Conservation (phyloP, 2,797 vertebrate species). For the Micromesistius poutassou region DNA sequence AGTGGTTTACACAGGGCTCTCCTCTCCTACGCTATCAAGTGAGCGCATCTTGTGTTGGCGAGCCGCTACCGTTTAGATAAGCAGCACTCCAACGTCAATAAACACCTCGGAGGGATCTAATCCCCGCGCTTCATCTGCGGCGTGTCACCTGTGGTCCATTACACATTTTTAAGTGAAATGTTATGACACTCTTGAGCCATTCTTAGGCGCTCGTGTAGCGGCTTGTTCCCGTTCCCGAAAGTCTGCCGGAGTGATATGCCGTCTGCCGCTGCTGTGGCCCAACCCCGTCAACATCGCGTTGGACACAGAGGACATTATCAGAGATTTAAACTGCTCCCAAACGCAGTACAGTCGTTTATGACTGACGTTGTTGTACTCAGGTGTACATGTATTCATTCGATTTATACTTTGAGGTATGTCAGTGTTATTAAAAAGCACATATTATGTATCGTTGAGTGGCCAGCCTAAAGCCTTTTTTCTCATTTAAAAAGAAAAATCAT, state of each 20-base stretch:
- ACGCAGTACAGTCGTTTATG: not conserved
- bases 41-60: not conserved
- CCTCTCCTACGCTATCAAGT: not conserved
- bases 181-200: conserved; percentile 67
- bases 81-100: conserved; percentile 36
- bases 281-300: not conserved
- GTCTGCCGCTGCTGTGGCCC: not conserved
- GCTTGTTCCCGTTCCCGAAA: conserved; percentile 61
- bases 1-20: not conserved
- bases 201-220: conserved; percentile 61
- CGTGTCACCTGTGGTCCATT: conserved; percentile 55
- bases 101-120: conserved; percentile 43
- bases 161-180: conserved; percentile 64
- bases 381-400: not conserved
- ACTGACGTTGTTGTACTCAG: not conserved
- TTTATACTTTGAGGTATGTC: not conserved
- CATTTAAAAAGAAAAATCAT: conserved; percentile 13
- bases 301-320: no score
- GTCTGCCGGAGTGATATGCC: conserved; percentile 16
- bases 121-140: conserved; percentile 50
- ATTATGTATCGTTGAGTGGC: not conserved
- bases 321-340: no score
- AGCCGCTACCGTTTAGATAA: conserved; percentile 15
- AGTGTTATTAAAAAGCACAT: not conserved
- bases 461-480: not conserved